Conservation (phyloP, 2,888 invertebrate genomes). For the Oeneis ivallda region DNA sequence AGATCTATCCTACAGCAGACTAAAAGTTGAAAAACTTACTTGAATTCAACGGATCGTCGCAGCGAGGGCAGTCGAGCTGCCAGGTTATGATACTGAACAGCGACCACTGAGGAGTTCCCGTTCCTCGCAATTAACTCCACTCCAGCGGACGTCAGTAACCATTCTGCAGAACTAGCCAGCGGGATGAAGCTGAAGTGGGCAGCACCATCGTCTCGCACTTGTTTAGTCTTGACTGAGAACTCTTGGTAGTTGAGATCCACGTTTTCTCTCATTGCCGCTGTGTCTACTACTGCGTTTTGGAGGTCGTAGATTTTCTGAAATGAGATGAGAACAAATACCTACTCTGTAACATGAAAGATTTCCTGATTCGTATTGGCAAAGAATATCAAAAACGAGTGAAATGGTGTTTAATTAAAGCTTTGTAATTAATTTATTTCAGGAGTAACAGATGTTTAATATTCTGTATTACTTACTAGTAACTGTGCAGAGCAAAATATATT, state of each 20-base stretch:
- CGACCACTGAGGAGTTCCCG: constrained; percentile 68
- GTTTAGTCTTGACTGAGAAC: constrained; percentile 60
- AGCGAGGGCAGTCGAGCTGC: constrained; percentile 83
- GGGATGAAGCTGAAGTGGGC: constrained; percentile 63
- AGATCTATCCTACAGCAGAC: too few species aligned
- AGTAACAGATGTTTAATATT: too few species aligned
- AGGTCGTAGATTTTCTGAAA: constrained; percentile 73
- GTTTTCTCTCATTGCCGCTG: constrained; percentile 62
- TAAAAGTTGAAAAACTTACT: constrained; percentile 70
- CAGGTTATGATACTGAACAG: constrained; percentile 84
- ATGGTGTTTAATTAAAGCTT: too few species aligned
- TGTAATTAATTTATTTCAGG: too few species aligned
- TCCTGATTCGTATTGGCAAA: too few species aligned
- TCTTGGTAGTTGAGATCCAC: constrained; percentile 58
- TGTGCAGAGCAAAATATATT: too few species aligned
- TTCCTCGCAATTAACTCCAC: constrained; percentile 61
- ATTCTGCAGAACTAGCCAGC: constrained; percentile 54
- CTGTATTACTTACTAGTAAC: too few species aligned
- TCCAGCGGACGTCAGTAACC: constrained; percentile 63
- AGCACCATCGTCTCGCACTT: constrained; percentile 57
- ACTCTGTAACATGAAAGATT: too few species aligned
- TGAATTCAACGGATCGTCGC: constrained; percentile 81
- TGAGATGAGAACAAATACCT: background rate
- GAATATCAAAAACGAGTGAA: too few species aligned
- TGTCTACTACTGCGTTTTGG: constrained; percentile 64